phyloP scores from a whole-genome alignment of 2,888 invertebrate genomes.

The Thymelicus acteon region DNA sequence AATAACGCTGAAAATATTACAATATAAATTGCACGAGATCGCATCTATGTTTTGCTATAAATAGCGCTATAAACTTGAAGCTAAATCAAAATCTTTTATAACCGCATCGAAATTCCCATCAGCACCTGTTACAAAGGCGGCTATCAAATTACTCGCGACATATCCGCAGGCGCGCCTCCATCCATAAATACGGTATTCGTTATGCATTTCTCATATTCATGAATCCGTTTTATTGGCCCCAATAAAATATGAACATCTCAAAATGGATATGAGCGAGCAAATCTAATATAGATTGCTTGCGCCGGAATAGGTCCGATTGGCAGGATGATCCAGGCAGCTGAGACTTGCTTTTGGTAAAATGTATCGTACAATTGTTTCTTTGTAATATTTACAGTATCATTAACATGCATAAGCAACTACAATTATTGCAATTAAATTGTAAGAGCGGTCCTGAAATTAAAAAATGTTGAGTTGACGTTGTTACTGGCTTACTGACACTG shows the following conservation, averaged over 20 bases:
- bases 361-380: slow-evolving; percentile 9
- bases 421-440: no score
- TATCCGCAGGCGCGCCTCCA: slow-evolving; percentile 77
- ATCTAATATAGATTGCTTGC: slow-evolving; percentile 84
- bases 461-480: no score
- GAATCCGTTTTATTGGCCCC: slow-evolving; percentile 86
- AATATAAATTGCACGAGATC: slow-evolving; percentile 19
- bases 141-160: slow-evolving; percentile 84
- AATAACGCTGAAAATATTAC: slow-evolving; percentile 15
- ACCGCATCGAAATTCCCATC: slow-evolving; percentile 81
- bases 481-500: no score
- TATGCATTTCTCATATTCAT: slow-evolving; percentile 86
- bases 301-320: slow-evolving; percentile 78
- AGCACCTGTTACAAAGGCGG: slow-evolving; percentile 84
- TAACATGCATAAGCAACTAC: no score
- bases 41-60: slow-evolving; percentile 30
- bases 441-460: no score
- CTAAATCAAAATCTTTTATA: slow-evolving; percentile 60
- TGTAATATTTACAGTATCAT: background rate
- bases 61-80: slow-evolving; percentile 59
- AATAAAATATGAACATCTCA: slow-evolving; percentile 86
- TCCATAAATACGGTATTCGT: slow-evolving; percentile 85
- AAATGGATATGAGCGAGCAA: slow-evolving; percentile 84
- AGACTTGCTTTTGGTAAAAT: slow-evolving; percentile 33
- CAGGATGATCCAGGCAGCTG: slow-evolving; percentile 47